Evolutionary conservation across 2,888 invertebrate species (phyloP).

Genomic region (Rosalia funebris): DNA sequence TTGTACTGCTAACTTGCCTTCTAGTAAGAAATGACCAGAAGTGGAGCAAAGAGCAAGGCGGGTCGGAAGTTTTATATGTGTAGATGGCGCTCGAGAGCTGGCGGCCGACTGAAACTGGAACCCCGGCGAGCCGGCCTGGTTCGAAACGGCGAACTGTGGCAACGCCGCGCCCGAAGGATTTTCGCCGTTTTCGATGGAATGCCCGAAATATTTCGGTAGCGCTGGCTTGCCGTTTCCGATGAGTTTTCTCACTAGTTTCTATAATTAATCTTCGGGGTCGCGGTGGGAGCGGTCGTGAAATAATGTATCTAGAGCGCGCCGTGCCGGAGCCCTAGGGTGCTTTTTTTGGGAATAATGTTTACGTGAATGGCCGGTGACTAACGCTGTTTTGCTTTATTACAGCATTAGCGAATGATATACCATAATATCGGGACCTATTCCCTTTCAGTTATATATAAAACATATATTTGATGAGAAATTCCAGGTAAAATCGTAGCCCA

Average conservation of each 20-base stretch:
- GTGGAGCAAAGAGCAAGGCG: conserved; percentile 77
- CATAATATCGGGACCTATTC: too few relatives aligned
- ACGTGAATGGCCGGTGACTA: conserved; percentile 31
- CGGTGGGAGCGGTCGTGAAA: conserved; percentile 38
- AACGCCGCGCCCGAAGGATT: conserved; percentile 7
- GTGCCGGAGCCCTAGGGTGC: conserved; percentile 42
- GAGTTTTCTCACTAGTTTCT: conserved; percentile 27
- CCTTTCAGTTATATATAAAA: neutral
- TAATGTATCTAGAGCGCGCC: conserved; percentile 44
- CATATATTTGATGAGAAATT: neutral
- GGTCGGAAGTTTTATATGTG: conserved; percentile 78
- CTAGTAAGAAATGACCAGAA: conserved; percentile 79
- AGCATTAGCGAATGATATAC: neutral
- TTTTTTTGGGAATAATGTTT: conserved; percentile 45
- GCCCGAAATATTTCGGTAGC: neutral
- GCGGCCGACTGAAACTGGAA: conserved; percentile 55
- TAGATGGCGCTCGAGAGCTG: conserved; percentile 76
- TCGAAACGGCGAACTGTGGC: conserved; percentile 5
- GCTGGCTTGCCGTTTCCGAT: conserved; percentile 14
- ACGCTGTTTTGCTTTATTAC: neutral
- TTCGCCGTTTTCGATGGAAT: neutral
- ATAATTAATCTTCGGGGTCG: conserved; percentile 29
- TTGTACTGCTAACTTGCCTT: conserved; percentile 69
- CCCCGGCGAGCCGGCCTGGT: conserved; percentile 25
- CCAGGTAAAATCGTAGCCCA: neutral